Evolutionary conservation across 1,140 invertebrate genomes (phyloP).

Genomic region (Pygmarrhopalites habei): DNA sequence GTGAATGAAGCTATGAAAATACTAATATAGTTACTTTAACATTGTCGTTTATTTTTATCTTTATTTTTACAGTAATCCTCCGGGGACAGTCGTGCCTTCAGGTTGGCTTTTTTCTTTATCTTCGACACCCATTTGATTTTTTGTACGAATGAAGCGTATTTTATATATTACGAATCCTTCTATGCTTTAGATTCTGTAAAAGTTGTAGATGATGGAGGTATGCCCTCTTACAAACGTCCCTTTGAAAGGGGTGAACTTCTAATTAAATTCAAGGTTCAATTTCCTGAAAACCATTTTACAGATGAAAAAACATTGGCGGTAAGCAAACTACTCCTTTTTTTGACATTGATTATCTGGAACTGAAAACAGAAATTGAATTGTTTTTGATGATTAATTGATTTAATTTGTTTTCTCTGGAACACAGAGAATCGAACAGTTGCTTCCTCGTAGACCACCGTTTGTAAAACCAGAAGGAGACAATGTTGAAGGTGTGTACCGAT

Average conservation of each 20-base stretch:
- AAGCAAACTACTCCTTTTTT: constrained; percentile 9
- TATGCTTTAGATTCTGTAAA: constrained; percentile 15
- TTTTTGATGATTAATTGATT: neutral
- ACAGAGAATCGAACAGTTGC: constrained; percentile 58
- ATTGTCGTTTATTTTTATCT: too few relatives aligned
- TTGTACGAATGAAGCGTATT: too few relatives aligned
- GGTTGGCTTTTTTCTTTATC: constrained; percentile 39
- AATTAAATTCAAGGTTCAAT: constrained; percentile 74
- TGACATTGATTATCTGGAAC: neutral
- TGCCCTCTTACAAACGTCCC: constrained; percentile 77
- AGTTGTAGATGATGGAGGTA: constrained; percentile 72
- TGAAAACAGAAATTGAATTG: neutral
- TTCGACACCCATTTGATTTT: too few relatives aligned
- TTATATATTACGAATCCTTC: neutral
- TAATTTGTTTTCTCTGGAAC: too few relatives aligned
- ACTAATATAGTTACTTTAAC: too few relatives aligned
- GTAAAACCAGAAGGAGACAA: constrained; percentile 62
- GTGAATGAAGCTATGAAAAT: too few relatives aligned
- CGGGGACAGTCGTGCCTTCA: constrained; percentile 67
- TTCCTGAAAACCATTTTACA: constrained; percentile 74
- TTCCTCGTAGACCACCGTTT: constrained; percentile 59
- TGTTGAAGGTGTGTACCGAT: constrained; percentile 78
- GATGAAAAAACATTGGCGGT: constrained; percentile 57
- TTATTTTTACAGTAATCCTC: too few relatives aligned
- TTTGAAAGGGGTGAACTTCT: constrained; percentile 81